Evolutionary conservation across 2,113 vertebrate species (phyloP).

Genomic region (Aix galericulata): DNA sequence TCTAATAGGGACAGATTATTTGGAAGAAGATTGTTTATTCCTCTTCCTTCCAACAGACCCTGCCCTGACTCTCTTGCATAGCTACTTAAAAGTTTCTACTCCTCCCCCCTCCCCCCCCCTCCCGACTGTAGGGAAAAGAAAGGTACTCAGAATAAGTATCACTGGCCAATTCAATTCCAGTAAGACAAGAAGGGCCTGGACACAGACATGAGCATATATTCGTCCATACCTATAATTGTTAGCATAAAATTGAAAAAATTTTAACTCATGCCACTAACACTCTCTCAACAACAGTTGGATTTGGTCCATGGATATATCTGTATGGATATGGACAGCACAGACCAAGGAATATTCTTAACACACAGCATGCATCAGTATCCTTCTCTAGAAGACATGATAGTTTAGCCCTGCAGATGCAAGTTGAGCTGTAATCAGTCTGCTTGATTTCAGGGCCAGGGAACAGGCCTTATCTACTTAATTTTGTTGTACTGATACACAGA

Average conservation of each 20-base stretch:
- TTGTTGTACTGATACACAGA: no score
- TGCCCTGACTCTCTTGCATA: neutral
- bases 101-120: neutral
- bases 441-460: neutral
- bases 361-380: neutral
- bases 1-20: neutral
- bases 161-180: neutral
- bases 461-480: neutral
- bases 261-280: neutral
- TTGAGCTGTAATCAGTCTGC: neutral
- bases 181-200: neutral
- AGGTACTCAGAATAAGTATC: neutral
- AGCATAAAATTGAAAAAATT: neutral
- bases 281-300: neutral
- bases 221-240: neutral
- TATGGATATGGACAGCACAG: neutral
- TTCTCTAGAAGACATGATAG: no score
- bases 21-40: neutral
- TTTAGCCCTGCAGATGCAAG: no score
- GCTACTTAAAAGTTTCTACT: neutral
- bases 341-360: neutral
- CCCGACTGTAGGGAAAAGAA: neutral
- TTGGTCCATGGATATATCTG: no score
- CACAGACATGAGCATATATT: neutral
- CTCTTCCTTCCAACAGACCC: neutral